Base-by-base conservation (phyloP, 2,888 invertebrate genomes). In the Proisotoma minuta region DNA sequence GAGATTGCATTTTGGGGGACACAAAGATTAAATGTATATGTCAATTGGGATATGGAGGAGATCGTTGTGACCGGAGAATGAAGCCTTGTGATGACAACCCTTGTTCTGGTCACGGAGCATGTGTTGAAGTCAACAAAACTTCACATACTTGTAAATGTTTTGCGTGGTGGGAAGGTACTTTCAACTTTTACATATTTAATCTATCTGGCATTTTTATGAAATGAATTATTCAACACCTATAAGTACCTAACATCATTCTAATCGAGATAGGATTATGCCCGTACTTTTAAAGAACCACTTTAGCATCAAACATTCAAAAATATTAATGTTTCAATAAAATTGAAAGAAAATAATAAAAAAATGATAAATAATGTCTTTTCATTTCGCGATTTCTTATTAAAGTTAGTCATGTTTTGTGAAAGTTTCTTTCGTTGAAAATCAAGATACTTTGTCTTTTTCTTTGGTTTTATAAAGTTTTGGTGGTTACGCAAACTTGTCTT, bases 151-250 rank as follows among this genome's bases (percentile, higher is more conserved):
- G 91, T 76, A 81, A 83, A 71, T 84, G 91, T 75, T 86, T 87
- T 75, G 87, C 87, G 0, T 88, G 87, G 79, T 87, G 85, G 84
- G 84, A 84, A 76, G 87, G 87, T 79, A n/a, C n/a, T n/a, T n/a
- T n/a, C n/a, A n/a, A n/a, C n/a, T n/a, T n/a, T n/a, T n/a, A n/a
- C n/a, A n/a, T n/a, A n/a, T n/a, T n/a, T n/a, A n/a, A n/a, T n/a
- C n/a, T n/a, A n/a, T n/a, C n/a, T n/a, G n/a, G n/a, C n/a, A n/a
- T n/a, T n/a, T n/a, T n/a, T n/a, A n/a, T n/a, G n/a, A n/a, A n/a
- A n/a, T n/a, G n/a, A n/a, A n/a, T n/a, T n/a, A n/a, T n/a, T n/a
- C n/a, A n/a, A n/a, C n/a, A n/a, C n/a, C n/a, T n/a, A n/a, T n/a
- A n/a, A n/a, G n/a, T n/a, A n/a, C n/a, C n/a, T n/a, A n/a, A n/a